Evolutionary conservation across 2,113 vertebrate species (phyloP), one percentile per base, ranked within the genome.

Genomic region (Corydoras maculifer): DNA sequence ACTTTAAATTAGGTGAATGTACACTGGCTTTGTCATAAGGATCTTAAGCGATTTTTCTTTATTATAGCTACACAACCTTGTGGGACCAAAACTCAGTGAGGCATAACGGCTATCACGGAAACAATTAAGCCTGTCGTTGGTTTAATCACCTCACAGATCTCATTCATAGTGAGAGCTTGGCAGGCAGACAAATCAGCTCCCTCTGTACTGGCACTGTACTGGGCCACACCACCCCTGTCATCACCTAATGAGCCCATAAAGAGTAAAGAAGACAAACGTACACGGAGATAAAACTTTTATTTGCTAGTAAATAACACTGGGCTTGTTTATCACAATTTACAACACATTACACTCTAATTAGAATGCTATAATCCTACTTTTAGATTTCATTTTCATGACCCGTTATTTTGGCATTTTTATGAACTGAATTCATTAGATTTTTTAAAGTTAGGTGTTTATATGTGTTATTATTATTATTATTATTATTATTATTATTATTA

Each of bases 71-170:
- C 57, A 14, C 12, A 32, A 35, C 58, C 70, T 13, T 48, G 18
- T 29, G 65, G 50, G 58, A 55, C 51, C 18, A 68, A 65, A 62
- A 58, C 3, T 48, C 62, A 63, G 6, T 50, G 29, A 55, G 53
- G 65, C 12, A 58, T 63, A 54, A 62, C 43, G 65, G 63, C 62
- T 60, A 79, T 73, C 55, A 69, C 51, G 8, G 62, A 76, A 65
- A 70, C 77, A 76, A 66, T 79, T 73, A 69, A 63, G 61, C 50
- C 13, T 73, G 59, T 76, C 69, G 57, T 51, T 58, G 58, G 43
- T 65, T 76, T 73, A 79, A 76, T 79, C 70, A 67, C 55, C 62
- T 62, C 32, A 14, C 10, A 43, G 57, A 68, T 13, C 68, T 67
- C 54, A 68, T 32, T 69, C 54, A 60, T 61, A 51, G 53, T 1